These are phyloP conservation scores for Listronotus bonariensis DNA, from an alignment of 1,140 invertebrate species.

Conservation along the genomic window DNA sequence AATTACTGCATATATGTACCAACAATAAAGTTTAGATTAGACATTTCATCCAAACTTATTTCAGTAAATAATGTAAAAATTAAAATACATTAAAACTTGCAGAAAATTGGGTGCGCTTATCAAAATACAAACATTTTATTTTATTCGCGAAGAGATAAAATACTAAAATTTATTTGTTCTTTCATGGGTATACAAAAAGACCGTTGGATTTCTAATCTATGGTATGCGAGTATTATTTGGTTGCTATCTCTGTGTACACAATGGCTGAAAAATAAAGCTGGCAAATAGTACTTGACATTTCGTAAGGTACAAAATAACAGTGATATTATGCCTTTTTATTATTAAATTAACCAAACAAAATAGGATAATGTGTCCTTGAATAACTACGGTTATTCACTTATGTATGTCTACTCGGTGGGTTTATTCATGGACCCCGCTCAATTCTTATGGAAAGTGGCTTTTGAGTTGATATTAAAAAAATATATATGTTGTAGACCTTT, in stretches of 20 bases:
- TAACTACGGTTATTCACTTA: too few species aligned
- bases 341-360: too few species aligned
- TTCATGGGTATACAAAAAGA: slow-evolving; percentile 21
- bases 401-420: too few species aligned
- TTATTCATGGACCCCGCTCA: too few species aligned
- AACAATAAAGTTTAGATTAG: slow-evolving; percentile 4
- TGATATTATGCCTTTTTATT: too few species aligned
- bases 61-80: slow-evolving; percentile 21
- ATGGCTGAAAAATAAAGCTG: slow-evolving; percentile 1
- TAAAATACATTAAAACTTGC: slow-evolving; percentile 19
- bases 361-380: too few species aligned
- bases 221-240: slow-evolving; percentile 17
- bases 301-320: not conserved
- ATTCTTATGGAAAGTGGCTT: too few species aligned
- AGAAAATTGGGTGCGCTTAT: slow-evolving; percentile 42
- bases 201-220: slow-evolving; percentile 24
- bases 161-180: slow-evolving; percentile 27
- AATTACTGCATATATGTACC: not conserved
- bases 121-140: slow-evolving; percentile 38
- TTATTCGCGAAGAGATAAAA: slow-evolving; percentile 33
- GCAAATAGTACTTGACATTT: slow-evolving; percentile 14
- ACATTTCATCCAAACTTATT: slow-evolving; percentile 5
- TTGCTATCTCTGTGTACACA: slow-evolving; percentile 21
- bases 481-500: too few species aligned
- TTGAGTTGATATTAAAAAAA: too few species aligned